Conservation (phyloP, 1,140 invertebrate genomes). For the Triops cancriformis region DNA sequence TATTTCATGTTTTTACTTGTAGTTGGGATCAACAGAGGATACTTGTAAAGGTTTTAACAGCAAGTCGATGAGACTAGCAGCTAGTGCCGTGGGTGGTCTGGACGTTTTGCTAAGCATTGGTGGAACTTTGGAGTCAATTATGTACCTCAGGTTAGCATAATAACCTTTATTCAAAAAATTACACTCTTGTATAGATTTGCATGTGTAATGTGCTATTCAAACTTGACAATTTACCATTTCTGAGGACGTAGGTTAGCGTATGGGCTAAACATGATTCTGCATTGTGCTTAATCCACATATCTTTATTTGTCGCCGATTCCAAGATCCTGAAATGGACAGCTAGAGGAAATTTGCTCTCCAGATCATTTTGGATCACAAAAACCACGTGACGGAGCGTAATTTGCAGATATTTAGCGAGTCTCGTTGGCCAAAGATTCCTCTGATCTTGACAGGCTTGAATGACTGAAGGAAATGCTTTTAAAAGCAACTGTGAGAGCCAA, state of each 20-base stretch:
- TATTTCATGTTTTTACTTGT: conserved; percentile 31
- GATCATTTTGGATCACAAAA: not conserved
- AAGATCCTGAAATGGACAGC: not conserved
- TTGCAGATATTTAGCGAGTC: not conserved
- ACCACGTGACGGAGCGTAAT: not conserved
- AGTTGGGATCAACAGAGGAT: conserved; percentile 40
- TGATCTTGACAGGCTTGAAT: not conserved
- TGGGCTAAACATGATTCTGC: not conserved
- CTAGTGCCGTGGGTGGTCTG: conserved; percentile 61
- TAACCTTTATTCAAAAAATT: conserved; percentile 51
- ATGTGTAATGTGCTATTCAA: not conserved
- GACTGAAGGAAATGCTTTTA: not conserved
- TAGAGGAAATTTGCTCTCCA: not conserved
- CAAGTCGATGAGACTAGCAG: conserved; percentile 63
- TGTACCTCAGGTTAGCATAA: conserved; percentile 57
- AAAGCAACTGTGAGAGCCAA: conserved; percentile 25
- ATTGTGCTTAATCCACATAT: not conserved
- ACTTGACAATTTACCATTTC: not conserved
- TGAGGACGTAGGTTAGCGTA: not conserved
- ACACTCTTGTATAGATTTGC: not conserved
- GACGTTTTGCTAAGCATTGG: conserved; percentile 56
- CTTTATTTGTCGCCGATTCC: not conserved
- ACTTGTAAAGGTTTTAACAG: conserved; percentile 60
- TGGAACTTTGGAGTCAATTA: conserved; percentile 63
- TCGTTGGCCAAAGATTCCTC: not conserved